These are phyloP conservation scores for Acleris laterana DNA, from an alignment of 2,888 invertebrate species.

Conservation along the genomic window DNA sequence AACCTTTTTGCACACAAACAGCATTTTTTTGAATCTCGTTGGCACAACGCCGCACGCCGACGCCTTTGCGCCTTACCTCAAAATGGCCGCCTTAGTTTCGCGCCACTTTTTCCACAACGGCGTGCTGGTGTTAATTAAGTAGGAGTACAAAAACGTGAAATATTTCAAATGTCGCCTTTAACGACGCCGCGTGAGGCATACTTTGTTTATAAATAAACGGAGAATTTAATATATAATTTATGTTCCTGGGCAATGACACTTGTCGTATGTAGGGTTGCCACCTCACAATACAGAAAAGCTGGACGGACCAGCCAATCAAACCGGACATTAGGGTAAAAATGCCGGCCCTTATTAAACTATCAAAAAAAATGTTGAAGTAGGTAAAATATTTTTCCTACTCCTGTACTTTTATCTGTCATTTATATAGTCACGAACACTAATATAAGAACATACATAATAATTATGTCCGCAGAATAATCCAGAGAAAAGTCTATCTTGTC, in stretches of 20 bases:
- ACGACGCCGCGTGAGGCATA: slow-evolving; percentile 25
- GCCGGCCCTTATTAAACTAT: no score
- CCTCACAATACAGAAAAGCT: no score
- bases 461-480: no score
- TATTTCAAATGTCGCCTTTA: slow-evolving; percentile 33
- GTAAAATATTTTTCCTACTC: no score
- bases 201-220: slow-evolving; percentile 26
- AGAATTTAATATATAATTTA: slow-evolving; percentile 6
- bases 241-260: slow-evolving; percentile 12
- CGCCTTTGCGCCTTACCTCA: slow-evolving; percentile 13
- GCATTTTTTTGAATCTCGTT: slow-evolving; percentile 17
- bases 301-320: no score
- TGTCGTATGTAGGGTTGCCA: no score
- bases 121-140: slow-evolving; percentile 34
- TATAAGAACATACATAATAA: no score
- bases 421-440: no score
- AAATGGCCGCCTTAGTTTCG: slow-evolving; percentile 32
- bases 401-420: no score
- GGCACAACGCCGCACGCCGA: slow-evolving; percentile 5
- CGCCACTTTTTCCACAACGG: slow-evolving; percentile 14
- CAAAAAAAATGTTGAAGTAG: no score
- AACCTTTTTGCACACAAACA: slow-evolving; percentile 11
- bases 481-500: no score
- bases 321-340: no score
- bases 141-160: slow-evolving; percentile 35